Evolutionary conservation across 2,888 invertebrate genomes (phyloP).

Genomic region (Periphyllus acericola): DNA sequence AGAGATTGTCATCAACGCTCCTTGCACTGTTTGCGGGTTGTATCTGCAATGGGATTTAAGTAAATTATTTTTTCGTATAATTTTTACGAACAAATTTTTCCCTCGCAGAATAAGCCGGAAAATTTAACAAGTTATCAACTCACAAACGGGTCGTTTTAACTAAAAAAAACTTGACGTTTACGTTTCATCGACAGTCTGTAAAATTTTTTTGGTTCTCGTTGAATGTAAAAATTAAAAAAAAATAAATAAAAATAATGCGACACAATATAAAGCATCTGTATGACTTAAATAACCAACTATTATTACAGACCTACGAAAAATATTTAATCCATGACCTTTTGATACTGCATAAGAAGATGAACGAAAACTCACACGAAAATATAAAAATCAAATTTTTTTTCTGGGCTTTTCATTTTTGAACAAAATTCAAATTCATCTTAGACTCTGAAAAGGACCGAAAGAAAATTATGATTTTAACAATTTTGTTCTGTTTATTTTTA

Average conservation of each 20-base stretch:
- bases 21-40: neutral
- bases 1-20: slow-evolving; percentile 33
- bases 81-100: slow-evolving; percentile 6
- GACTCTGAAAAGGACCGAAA: no score
- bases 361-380: neutral
- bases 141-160: slow-evolving; percentile 10
- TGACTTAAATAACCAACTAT: neutral
- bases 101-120: neutral
- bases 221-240: neutral
- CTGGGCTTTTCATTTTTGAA: no score
- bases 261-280: neutral
- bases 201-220: neutral
- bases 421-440: no score
- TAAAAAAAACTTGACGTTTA: neutral
- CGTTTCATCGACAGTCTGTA: neutral
- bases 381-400: no score
- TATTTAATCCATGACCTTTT: neutral
- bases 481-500: no score
- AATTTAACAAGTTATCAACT: neutral
- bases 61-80: slow-evolving; percentile 26
- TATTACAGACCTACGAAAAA: neutral
- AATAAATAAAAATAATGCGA: neutral
- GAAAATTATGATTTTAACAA: no score
- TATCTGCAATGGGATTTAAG: neutral
- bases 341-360: neutral